A percentile compares a stretch with the other conserved stretches of the same genome.
These are phyloP conservation scores for Etheostoma nigrum DNA, from an alignment of 2,797 vertebrate species.

Conservation along the genomic window DNA sequence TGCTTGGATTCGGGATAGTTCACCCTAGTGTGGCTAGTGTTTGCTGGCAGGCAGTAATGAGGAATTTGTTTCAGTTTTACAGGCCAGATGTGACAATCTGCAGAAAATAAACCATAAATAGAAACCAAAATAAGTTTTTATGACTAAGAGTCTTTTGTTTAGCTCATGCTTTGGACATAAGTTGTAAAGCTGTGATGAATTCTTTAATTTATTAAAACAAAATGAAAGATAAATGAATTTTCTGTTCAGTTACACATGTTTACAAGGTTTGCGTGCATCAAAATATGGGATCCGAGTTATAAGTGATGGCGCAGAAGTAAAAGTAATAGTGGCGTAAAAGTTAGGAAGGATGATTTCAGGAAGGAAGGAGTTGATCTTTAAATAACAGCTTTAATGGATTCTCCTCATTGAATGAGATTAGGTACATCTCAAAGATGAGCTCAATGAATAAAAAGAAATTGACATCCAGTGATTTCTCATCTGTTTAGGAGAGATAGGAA, in stretches of 20 bases:
- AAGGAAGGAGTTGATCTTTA: background rate
- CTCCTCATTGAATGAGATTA: background rate
- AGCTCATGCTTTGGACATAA: background rate
- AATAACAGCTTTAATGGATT: background rate
- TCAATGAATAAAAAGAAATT: background rate
- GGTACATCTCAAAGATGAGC: background rate
- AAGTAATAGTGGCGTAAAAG: background rate
- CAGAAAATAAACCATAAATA: background rate
- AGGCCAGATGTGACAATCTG: background rate
- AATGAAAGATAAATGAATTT: background rate
- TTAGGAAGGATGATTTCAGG: background rate
- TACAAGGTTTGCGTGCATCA: background rate
- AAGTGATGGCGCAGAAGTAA: background rate
- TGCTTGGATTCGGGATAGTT: no score
- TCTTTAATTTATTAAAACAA: background rate
- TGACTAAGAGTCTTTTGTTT: background rate
- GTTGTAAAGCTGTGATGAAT: background rate
- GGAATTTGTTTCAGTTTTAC: slow-evolving; percentile 8
- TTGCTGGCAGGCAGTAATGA: background rate
- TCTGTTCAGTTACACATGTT: background rate
- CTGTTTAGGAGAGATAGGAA: background rate
- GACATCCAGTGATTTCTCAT: background rate
- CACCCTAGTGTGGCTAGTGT: background rate
- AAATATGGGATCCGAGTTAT: background rate
- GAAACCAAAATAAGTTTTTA: background rate